phyloP scores from a whole-genome alignment of 2,797 vertebrate species.

The Psittacula echo region DNA sequence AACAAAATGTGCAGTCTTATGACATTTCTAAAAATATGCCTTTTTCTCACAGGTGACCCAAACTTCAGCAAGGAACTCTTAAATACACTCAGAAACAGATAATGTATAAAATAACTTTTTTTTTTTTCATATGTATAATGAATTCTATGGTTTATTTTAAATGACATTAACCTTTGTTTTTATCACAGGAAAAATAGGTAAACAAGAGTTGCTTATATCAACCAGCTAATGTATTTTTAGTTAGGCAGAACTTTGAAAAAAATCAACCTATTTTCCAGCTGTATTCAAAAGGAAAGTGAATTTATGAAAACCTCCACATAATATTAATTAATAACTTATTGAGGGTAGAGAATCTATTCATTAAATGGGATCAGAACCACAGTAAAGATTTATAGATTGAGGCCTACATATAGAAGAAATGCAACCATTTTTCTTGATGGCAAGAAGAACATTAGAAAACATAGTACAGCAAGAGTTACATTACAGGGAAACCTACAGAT shows the following conservation, averaged over 20 bases:
- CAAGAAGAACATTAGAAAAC: constrained; percentile 45
- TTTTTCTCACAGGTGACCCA: constrained; percentile 4
- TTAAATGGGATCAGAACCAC: constrained; percentile 6
- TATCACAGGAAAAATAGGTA: constrained; percentile 16
- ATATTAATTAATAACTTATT: neutral
- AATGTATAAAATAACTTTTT: constrained; percentile 42
- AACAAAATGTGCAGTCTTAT: neutral
- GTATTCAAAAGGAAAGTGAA: neutral
- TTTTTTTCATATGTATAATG: neutral
- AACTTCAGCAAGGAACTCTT: neutral
- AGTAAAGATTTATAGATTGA: constrained; percentile 37
- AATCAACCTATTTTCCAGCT: neutral
- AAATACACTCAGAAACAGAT: neutral
- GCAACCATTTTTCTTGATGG: constrained; percentile 38
- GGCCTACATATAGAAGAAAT: constrained; percentile 28
- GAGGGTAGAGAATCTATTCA: neutral
- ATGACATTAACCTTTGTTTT: constrained; percentile 8
- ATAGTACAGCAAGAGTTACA: neutral
- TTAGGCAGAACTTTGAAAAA: constrained; percentile 25
- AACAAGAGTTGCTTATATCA: constrained; percentile 45
- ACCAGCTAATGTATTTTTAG: constrained; percentile 7
- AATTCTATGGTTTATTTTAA: constrained; percentile 30
- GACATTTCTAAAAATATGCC: neutral
- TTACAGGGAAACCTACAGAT: neutral
- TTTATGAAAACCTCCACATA: neutral